These are phyloP conservation scores for Drosophila limbata DNA, from an alignment of 2,888 invertebrate genomes.

Conservation along the genomic window DNA sequence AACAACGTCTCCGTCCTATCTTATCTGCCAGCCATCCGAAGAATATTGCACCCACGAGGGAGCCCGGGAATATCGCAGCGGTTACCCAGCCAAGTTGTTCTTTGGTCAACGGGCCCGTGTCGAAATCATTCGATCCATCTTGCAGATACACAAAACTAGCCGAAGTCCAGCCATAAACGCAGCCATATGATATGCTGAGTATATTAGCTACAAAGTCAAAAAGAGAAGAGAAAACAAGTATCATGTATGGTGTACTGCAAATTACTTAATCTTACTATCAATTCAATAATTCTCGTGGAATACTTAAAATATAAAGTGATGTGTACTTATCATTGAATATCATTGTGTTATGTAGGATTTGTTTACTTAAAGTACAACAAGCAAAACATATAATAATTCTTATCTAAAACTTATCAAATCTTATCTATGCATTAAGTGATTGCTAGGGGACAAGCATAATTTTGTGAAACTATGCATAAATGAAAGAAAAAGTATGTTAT, in stretches of 20 bases:
- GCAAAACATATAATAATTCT: background rate
- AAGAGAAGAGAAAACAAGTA: background rate
- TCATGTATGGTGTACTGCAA: background rate
- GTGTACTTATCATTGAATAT: too few relatives aligned
- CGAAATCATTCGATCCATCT: slow-evolving; percentile 25
- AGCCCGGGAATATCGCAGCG: slow-evolving; percentile 17
- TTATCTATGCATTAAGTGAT: background rate
- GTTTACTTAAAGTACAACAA: background rate
- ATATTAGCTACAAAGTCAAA: slow-evolving; percentile 12
- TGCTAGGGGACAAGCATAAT: too few relatives aligned
- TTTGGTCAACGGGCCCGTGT: slow-evolving; percentile 13
- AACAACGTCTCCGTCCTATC: slow-evolving; percentile 25
- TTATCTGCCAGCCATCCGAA: slow-evolving; percentile 31
- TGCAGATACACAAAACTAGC: slow-evolving; percentile 18
- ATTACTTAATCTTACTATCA: background rate
- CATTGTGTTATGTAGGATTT: too few relatives aligned
- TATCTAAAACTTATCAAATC: background rate
- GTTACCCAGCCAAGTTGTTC: slow-evolving; percentile 24
- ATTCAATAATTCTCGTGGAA: too few relatives aligned
- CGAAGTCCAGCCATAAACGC: slow-evolving; percentile 32
- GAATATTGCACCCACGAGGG: slow-evolving; percentile 17
- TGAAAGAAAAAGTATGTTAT: background rate
- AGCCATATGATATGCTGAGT: slow-evolving; percentile 25
- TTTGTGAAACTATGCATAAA: too few relatives aligned
- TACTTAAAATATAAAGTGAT: too few relatives aligned